Percentiles rank a stretch among this genome's conserved stretches.
Conservation (phyloP, 1,140 invertebrate species). For the Euschistus heros region DNA sequence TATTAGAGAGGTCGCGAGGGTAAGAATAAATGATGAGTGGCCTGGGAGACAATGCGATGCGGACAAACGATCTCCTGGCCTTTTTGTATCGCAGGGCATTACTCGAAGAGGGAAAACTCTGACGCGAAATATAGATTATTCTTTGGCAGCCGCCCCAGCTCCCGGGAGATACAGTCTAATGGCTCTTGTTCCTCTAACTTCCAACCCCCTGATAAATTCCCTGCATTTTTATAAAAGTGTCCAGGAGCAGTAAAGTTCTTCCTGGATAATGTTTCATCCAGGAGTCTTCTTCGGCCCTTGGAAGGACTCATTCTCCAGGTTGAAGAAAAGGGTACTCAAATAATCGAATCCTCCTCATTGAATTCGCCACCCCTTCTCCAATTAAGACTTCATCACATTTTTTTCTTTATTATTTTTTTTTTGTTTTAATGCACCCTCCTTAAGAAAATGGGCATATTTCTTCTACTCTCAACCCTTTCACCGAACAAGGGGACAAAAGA, state of each 20-base stretch:
- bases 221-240: constrained; percentile 6
- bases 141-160: constrained; percentile 1
- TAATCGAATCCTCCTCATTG: constrained; percentile 11
- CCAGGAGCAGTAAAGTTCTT: not conserved
- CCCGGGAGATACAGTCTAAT: constrained; percentile 15
- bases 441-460: constrained; percentile 16
- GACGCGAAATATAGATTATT: constrained; percentile 4
- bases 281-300: not conserved
- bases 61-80: not conserved
- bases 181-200: constrained; percentile 8
- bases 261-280: not conserved
- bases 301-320: not conserved
- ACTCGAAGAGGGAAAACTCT: not conserved
- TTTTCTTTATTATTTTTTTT: constrained; percentile 16
- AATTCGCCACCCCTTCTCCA: constrained; percentile 8
- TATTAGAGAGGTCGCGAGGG: constrained; percentile 6
- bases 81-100: not conserved
- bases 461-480: constrained; percentile 18
- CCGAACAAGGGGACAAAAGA: constrained; percentile 18
- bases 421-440: constrained; percentile 9
- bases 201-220: not conserved
- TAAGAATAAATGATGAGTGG: constrained; percentile 17
- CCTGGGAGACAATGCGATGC: constrained; percentile 10
- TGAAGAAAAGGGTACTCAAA: constrained; percentile 8
- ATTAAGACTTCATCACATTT: constrained; percentile 13